Evolutionary conservation across 1,140 invertebrate genomes (phyloP), one percentile per base, ranked within the genome.

Genomic region (Drosophila chauvacae): DNA sequence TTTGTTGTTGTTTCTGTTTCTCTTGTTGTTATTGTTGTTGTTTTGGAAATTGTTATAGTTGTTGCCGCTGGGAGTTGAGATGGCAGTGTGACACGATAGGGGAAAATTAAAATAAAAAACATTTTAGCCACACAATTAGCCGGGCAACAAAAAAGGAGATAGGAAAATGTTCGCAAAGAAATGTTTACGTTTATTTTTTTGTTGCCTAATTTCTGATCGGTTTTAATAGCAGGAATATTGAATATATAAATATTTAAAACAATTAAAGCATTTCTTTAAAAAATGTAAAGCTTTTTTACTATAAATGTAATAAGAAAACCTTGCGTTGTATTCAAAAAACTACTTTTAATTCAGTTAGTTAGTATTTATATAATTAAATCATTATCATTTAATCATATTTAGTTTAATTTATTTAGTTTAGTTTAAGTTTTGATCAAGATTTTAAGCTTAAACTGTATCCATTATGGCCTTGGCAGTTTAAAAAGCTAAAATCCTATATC

Each of bases 81-180:
- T 50, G 64, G 37, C 47, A 64, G 44, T 45, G 61, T 65, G 44
- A 68, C 45, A 51, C 45, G 65, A 68, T 42, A 56, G 20, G 39
- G 16, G n/a, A 44, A 62, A 62, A 62, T 62, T 10, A 18, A 44
- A 44, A 35, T 14, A 42, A n/a, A 35, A 33, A 51, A 51, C n/a
- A 10, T 26, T 11, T 41, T 39, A 7, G 33, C 35, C 35, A 60
- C 37, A 30, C 26, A 64, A 64, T 56, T 60, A 30, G 37, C 26
- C 10, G 16, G 16, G 33, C 14, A 16, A 35, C 14, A 14, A 14
- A 14, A 33, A 4, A 7, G 3, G 6, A 35, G 13, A 20, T 16
- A n/a, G 23, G 16, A 35, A 20, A 33, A 13, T 45, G 18, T 53
- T 13, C 14, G 30, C 50, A 35, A 4, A 20, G 18, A 51, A 20